These are phyloP conservation scores for Ovis aries DNA, from an alignment of 2,113 vertebrate species.

Conservation along the genomic window ARS-UI_Ramb_v3.0 NC_056060.1:8102501-8103000, in stretches of 20 bases:
- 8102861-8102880: neutral
- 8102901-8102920: neutral
- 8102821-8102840: accelerated
- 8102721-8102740: slow-evolving; percentile 72
- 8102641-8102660: slow-evolving; percentile 92
- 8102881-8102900: neutral
- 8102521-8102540: slow-evolving; percentile 97
- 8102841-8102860: neutral
- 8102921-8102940: neutral
- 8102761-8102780: neutral
- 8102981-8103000: neutral
- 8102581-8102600: slow-evolving; percentile 96
- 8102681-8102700: slow-evolving; percentile 95
- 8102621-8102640: slow-evolving; percentile 90
- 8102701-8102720: slow-evolving; percentile 99
- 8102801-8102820: neutral
- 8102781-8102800: accelerated
- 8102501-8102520: slow-evolving; percentile 94
- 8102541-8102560: slow-evolving; percentile 96
- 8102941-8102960: neutral
- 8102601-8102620: slow-evolving; percentile 96
- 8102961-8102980: neutral
- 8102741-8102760: neutral
- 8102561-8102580: slow-evolving; percentile 92
- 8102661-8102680: slow-evolving; percentile 95